Evolutionary conservation across 1,140 invertebrate species (phyloP).

Genomic region (Drosophila grimshawi): DNA sequence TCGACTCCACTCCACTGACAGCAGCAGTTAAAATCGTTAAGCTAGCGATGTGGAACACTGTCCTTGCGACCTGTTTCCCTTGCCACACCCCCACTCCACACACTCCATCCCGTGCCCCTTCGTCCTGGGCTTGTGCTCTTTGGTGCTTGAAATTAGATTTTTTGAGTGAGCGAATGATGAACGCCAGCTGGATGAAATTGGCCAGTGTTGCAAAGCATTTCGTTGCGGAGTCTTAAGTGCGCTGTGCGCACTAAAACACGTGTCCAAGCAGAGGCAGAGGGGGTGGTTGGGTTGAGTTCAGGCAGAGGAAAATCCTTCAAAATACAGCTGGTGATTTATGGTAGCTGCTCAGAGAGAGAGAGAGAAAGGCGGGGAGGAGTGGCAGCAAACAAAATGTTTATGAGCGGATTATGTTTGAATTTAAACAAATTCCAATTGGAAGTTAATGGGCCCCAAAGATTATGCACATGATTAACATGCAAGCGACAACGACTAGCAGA

Average conservation of each 20-base stretch:
- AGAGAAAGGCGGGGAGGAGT: slow-evolving; percentile 1
- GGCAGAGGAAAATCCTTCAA: slow-evolving; percentile 10
- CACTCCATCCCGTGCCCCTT: neutral
- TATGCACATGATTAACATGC: slow-evolving; percentile 4
- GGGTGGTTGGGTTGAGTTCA: neutral
- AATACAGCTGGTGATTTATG: slow-evolving; percentile 48
- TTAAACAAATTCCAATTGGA: slow-evolving; percentile 54
- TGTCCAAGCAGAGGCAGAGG: neutral
- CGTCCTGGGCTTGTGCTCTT: slow-evolving; percentile 29
- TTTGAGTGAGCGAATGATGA: slow-evolving; percentile 23
- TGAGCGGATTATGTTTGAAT: slow-evolving; percentile 60
- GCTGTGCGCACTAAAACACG: slow-evolving; percentile 12
- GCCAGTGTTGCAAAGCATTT: slow-evolving; percentile 30
- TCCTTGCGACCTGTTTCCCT: slow-evolving; percentile 14
- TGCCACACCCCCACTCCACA: neutral
- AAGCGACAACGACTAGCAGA: neutral
- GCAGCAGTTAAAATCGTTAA: slow-evolving; percentile 58
- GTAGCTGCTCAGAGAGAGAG: neutral
- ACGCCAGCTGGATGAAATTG: neutral
- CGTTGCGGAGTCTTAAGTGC: slow-evolving; percentile 40
- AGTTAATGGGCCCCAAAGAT: slow-evolving; percentile 58
- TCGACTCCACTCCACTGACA: no score
- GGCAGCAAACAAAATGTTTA: slow-evolving; percentile 51
- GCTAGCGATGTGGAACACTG: slow-evolving; percentile 52
- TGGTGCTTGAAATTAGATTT: slow-evolving; percentile 71